Percentiles rank a stretch among this genome's conserved stretches.
phyloP scores from a whole-genome alignment of 2,797 vertebrate genomes.

The Rhynchotus rufescens region DNA sequence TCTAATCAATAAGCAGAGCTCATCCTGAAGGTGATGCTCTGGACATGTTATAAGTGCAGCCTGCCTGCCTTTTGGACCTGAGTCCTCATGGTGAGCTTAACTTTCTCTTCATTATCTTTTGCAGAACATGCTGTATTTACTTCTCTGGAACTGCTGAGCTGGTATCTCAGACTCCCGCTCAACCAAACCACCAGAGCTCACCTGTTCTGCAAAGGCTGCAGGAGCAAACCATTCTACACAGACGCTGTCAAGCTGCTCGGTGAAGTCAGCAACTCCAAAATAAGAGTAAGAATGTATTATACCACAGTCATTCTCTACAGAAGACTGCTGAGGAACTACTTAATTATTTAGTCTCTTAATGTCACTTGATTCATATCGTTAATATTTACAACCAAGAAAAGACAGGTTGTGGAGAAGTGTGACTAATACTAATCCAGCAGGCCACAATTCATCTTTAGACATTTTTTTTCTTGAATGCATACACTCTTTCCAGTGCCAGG shows the following conservation, averaged over 20 bases:
- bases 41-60: neutral
- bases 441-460: no score
- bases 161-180: neutral
- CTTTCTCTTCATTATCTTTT: neutral
- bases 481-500: no score
- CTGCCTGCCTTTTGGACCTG: neutral
- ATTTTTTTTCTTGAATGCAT: no score
- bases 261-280: neutral
- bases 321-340: neutral
- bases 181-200: neutral
- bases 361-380: neutral
- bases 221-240: neutral
- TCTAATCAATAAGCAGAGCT: neutral
- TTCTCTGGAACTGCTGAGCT: neutral
- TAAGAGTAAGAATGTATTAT: neutral
- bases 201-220: rapidly evolving
- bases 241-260: rapidly evolving
- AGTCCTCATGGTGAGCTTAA: neutral
- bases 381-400: neutral
- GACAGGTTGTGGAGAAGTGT: neutral
- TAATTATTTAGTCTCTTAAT: neutral
- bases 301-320: neutral
- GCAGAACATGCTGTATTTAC: neutral
- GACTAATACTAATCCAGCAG: no score
- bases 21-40: neutral